Evolutionary conservation across 1,140 invertebrate species (phyloP), one percentile per base, ranked within the genome.

Genomic region (Rhyacophila brunnea): DNA sequence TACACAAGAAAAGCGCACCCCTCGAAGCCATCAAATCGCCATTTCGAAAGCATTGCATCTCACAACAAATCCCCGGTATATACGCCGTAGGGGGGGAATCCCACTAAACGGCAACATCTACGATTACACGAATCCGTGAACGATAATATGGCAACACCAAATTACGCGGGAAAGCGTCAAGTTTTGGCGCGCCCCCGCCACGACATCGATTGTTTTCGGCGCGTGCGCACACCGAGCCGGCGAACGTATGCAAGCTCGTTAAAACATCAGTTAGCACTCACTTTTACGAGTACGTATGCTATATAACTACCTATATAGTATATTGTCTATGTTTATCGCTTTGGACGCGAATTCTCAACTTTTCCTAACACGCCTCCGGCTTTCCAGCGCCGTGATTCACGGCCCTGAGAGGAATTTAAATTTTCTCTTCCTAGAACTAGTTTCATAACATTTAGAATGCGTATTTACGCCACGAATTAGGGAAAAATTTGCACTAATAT

Each of bases 291-390:
- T 44, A 20, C 18, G 17, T 19, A 15, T 52, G 36, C 48, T 1
- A 13, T 59, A 38, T 52, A 45, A 11, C 43, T 15, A 6, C 18
- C 13, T 52, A 35, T 6, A 15, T 35, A 32, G 9, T 54, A 32
- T n/a, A 17, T 40, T 10, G 18, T 17, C 52, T 54, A 32, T 28
- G 52, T 38, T 54, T 54, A 54, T 43, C 28, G 38, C 52, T 40
- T 14, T 6, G 10, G 38, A 40, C 70, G 72, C 74, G 69, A 75
- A 72, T 72, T 74, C 36, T 9, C 50, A 52, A 52, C 50, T 52
- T 52, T 52, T 36, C 36, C 36, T 40, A 52, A 36, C 50, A 18
- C 17, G 32, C 36, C 18, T 40, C 35, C 15, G 32, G 36, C 32
- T n/a, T 36, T 13, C 17, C 17, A 40, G 10, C 50, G 15, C 38